Evolutionary conservation across 2,797 vertebrate species (phyloP), one percentile per base, ranked within the genome.

Genomic region (Steatocranus sp.): DNA sequence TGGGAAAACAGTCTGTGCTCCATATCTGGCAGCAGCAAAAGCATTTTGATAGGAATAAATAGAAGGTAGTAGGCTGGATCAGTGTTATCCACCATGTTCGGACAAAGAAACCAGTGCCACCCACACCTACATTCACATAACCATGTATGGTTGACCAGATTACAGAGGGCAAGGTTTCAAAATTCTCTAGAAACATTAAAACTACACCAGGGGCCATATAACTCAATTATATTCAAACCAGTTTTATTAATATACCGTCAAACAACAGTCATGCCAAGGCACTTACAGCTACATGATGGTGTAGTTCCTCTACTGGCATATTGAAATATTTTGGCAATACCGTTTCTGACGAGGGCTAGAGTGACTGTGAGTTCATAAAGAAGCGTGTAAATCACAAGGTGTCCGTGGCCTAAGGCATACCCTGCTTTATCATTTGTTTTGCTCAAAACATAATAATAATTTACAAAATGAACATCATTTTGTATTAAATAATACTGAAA

Each of bases 291-390:
- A 30, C 25, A 46, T 27, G 23, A 7, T 1, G 23, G 6, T 30
- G 66, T 73, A 3, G 1, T 70, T 70, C 1, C 63, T 68, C 41
- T 48, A 30, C 23, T 46, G 38, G 66, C 41, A 46, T 5, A 18
- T 70, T 1, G 0, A 70, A 70, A 5, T 2, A 0, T 34, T 61
- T n/a, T 12, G 4, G 30, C 10, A n/a, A n/a, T 18, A n/a, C 56
- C 0, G 2, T 61, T 61, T n/a, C 56, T 36, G 30, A 34, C 2
- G 0, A 5, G 17, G 10, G 56, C 0, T 8, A 61, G 30, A 61
- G 30, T n/a, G 0, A 61, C 56, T 61, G 30, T 34, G 36, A 0
- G 7, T 34, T 61, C 30, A n/a, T 61, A 61, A 34, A 61, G 32
- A 61, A 36, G 56, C 3, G 1, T 61, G 56, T 3, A 36, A 34